A percentile compares a stretch with the other conserved stretches of the same genome.
Conservation (phyloP, 2,797 vertebrate genomes). For the Oreochromis grahami region DNA sequence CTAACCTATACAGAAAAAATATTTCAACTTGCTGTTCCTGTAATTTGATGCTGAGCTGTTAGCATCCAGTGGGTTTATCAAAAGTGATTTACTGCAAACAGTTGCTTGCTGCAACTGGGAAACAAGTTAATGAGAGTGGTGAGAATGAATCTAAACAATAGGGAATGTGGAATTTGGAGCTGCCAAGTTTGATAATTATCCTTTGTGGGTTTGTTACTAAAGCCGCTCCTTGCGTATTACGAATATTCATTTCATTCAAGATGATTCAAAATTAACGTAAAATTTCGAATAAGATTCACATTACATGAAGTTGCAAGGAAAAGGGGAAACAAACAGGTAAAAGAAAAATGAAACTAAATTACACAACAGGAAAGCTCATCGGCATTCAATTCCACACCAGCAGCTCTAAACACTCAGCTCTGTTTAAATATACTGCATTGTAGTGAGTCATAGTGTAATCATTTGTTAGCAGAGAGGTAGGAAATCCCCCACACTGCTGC, state of each 20-base stretch:
- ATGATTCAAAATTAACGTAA: too few relatives aligned
- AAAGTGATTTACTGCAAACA: neutral
- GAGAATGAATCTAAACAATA: neutral
- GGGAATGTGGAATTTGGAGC: neutral
- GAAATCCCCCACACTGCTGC: slow-evolving; percentile 52
- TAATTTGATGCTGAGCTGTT: neutral
- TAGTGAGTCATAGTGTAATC: slow-evolving; percentile 59
- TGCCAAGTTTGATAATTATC: neutral
- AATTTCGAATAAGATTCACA: neutral
- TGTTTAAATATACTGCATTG: slow-evolving; percentile 8
- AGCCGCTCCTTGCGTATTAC: neutral
- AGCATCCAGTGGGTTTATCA: neutral
- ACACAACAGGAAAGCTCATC: neutral
- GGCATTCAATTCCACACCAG: neutral
- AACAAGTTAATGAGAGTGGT: neutral
- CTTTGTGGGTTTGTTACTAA: neutral
- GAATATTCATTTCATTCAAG: neutral
- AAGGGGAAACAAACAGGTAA: neutral
- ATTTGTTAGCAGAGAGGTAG: slow-evolving; percentile 44
- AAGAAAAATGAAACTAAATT: neutral
- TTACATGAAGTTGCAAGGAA: neutral
- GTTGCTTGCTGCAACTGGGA: neutral
- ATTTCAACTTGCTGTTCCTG: neutral
- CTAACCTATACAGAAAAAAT: neutral
- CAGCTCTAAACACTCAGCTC: neutral